These are phyloP conservation scores for Copidosoma aretas DNA, from an alignment of 2,888 invertebrate genomes.

Conservation along the genomic window DNA sequence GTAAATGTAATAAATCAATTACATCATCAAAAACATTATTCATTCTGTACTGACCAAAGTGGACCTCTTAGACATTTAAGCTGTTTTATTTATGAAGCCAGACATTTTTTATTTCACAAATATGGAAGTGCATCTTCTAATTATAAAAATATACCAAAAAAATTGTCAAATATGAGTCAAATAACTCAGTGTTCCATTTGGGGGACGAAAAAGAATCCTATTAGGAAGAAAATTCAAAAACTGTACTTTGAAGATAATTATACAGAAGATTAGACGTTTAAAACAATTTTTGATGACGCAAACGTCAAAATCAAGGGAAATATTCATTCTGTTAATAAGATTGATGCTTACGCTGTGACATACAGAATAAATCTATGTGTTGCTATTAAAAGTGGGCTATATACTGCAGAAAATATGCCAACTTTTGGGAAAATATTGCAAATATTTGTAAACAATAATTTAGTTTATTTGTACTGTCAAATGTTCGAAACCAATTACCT, in stretches of 20 bases:
- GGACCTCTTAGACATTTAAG: slow-evolving; percentile 1
- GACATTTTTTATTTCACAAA: slow-evolving; percentile 1
- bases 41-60: neutral
- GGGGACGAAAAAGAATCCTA: slow-evolving; percentile 1
- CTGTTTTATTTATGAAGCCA: slow-evolving; percentile 7
- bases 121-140: neutral
- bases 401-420: neutral
- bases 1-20: slow-evolving; percentile 2
- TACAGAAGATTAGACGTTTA: too few relatives aligned
- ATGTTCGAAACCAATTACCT: neutral
- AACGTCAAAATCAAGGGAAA: too few relatives aligned
- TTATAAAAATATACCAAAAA: slow-evolving; percentile 19
- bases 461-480: slow-evolving; percentile 8
- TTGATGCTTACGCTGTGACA: neutral
- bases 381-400: neutral
- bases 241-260: too few relatives aligned
- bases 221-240: neutral
- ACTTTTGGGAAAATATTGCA: slow-evolving; percentile 3
- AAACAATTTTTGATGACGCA: neutral
- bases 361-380: neutral
- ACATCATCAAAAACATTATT: slow-evolving; percentile 1
- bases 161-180: slow-evolving; percentile 3
- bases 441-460: neutral
- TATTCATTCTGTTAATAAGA: neutral
- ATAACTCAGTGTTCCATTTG: neutral